A percentile compares a stretch with the other conserved stretches of the same genome.
phyloP scores from a whole-genome alignment of 2,888 invertebrate genomes.

The Macaria liturata region DNA sequence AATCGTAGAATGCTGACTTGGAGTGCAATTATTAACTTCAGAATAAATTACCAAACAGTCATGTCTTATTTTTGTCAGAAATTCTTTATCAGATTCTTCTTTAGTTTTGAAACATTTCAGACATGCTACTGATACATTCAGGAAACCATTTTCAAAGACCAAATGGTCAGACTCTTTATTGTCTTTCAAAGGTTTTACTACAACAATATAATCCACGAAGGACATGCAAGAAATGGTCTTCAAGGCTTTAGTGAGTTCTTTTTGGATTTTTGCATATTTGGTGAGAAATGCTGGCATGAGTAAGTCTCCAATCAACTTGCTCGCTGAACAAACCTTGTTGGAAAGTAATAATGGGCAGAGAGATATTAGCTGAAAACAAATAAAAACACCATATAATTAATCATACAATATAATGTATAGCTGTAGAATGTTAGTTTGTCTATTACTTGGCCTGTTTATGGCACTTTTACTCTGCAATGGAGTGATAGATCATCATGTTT shows the following conservation, averaged over 20 bases:
- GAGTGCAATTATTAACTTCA: slow-evolving; percentile 42
- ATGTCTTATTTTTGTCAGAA: slow-evolving; percentile 34
- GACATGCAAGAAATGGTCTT: slow-evolving; percentile 65
- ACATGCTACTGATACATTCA: slow-evolving; percentile 57
- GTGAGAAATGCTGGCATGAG: slow-evolving; percentile 67
- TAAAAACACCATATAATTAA: slow-evolving; percentile 16
- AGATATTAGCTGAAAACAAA: slow-evolving; percentile 60
- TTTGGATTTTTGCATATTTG: slow-evolving; percentile 58
- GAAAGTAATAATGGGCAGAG: slow-evolving; percentile 61
- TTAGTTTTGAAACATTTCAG: slow-evolving; percentile 56
- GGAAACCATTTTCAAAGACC: slow-evolving; percentile 48
- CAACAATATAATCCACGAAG: slow-evolving; percentile 51
- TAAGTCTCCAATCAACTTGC: slow-evolving; percentile 69
- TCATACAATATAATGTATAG: neutral
- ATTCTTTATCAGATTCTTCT: slow-evolving; percentile 32
- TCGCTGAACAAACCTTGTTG: slow-evolving; percentile 59
- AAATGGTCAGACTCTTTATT: slow-evolving; percentile 43
- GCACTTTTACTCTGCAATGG: no score
- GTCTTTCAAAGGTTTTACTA: slow-evolving; percentile 38
- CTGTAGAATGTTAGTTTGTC: no score
- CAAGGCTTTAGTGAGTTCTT: slow-evolving; percentile 48
- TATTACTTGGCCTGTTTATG: no score
- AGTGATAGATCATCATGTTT: no score
- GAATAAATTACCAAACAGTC: slow-evolving; percentile 44
- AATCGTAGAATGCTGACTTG: slow-evolving; percentile 48